Conservation (phyloP, 2,797 vertebrate species). For the Passerculus sandwichensis region DNA sequence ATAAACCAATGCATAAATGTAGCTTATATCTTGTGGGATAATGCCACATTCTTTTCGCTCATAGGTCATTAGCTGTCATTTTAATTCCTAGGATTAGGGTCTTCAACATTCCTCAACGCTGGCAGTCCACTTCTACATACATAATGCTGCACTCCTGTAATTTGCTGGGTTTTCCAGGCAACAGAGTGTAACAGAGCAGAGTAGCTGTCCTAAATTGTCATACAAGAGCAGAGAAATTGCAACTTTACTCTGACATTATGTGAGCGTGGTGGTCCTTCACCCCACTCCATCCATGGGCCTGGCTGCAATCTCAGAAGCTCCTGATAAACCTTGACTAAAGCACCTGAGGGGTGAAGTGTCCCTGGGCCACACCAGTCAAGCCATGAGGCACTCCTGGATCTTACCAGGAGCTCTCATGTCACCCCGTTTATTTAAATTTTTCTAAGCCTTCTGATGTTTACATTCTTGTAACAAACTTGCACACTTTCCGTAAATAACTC, state of each 20-base stretch:
- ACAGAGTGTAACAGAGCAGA: not conserved
- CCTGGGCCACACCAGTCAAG: not conserved
- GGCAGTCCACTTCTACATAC: not conserved
- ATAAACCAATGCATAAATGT: conserved; percentile 29
- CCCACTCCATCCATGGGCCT: not conserved
- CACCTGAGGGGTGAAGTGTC: not conserved
- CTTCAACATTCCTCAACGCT: not conserved
- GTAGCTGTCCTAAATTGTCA: not conserved
- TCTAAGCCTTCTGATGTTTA: no score
- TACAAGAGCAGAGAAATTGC: not conserved
- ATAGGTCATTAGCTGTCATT: conserved; percentile 11
- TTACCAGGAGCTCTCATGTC: not conserved
- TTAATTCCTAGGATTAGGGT: not conserved
- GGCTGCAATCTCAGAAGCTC: not conserved
- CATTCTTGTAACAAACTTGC: no score
- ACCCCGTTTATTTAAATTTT: no score
- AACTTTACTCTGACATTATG: not conserved
- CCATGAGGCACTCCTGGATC: fast-evolving
- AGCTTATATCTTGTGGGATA: conserved; percentile 29
- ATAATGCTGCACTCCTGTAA: not conserved
- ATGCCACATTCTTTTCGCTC: conserved; percentile 32
- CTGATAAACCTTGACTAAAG: not conserved
- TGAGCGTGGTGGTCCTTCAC: not conserved
- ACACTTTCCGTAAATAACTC: no score
- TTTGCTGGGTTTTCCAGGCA: not conserved